Evolutionary conservation across 2,888 invertebrate genomes (phyloP), one percentile per base, ranked within the genome.

Genomic region (Pristionchus arcanus): DNA sequence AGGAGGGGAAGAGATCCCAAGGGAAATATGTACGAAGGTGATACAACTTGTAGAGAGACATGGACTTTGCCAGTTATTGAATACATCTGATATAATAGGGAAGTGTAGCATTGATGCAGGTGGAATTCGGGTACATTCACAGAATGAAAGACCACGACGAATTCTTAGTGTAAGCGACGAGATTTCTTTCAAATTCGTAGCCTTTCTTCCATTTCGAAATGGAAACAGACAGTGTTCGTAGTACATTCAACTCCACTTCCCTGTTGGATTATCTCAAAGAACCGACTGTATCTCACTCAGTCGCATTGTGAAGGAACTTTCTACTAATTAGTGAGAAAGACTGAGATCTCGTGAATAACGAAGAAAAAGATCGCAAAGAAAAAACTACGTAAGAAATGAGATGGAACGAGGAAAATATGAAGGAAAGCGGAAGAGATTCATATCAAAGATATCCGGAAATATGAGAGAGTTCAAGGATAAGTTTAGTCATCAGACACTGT

Each of bases 21-120:
- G 83, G 83, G 83, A 84, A 84, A 84, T 84, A 84, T 84, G 55
- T 28, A 49, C 37, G 53, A 37, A 84, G 83, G 55, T 84, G 55
- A 31, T 28, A 53, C 83, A 84, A 55, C 53, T 53, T 55, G 55
- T 55, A 84, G 55, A 42, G 49, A 37, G 49, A 55, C 16, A 25
- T 55, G 55, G 83, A 84, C 37, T 42, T 49, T 81, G 16, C 81
- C 31, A 63, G 25, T 63, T 63, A 63, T 74, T 63, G 25, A 25
- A n/a, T 11, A 63, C n/a, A 25, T 63, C 21, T 59, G 19, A 21
- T 21, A 25, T 21, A 59, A 21, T 19, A 11, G 63, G 63, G 63
- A 63, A 63, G 63, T 63, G 11, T 63, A 21, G 25, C 25, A 25
- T 11, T 63, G 25, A 25, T 63, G 7, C 63, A 63, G 63, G 63